A percentile compares a stretch with the other conserved stretches of the same genome.
Conservation (phyloP, 2,113 vertebrate species). For the Forbesichthys agassizii region DNA sequence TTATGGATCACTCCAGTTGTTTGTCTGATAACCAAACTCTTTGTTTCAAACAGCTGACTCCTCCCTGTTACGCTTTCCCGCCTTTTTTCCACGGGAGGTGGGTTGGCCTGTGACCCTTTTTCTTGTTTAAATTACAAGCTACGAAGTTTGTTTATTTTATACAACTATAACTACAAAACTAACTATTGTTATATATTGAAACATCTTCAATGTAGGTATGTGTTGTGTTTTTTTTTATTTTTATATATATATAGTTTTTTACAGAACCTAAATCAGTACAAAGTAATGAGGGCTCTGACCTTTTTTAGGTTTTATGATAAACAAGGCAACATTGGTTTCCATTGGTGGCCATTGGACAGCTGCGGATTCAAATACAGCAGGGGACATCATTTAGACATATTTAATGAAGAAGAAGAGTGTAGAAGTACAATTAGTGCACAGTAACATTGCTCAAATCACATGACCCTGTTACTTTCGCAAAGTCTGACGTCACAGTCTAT, state of each 20-base stretch:
- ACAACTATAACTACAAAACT: too few species aligned
- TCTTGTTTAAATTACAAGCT: neutral
- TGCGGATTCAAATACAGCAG: neutral
- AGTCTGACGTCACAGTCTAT: neutral
- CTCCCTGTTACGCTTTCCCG: neutral
- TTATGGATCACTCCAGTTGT: slow-evolving; percentile 57
- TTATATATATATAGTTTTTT: too few species aligned
- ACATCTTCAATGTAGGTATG: too few species aligned
- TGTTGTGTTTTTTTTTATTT: too few species aligned
- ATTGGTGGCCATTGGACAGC: neutral
- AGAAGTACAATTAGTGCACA: neutral
- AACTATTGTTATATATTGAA: too few species aligned
- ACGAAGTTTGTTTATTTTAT: too few species aligned
- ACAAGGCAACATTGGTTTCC: neutral
- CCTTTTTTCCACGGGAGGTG: neutral
- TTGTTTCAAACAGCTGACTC: slow-evolving; percentile 25
- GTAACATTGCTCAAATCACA: neutral
- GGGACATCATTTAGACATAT: neutral
- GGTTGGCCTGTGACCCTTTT: neutral
- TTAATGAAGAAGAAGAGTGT: neutral
- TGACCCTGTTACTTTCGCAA: neutral
- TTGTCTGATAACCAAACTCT: slow-evolving; percentile 49
- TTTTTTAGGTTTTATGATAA: too few species aligned
- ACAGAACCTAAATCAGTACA: too few species aligned
- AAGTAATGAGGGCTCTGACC: too few species aligned